Conservation (phyloP, 2,888 invertebrate genomes). For the Chaetogeoica ovagalla region DNA sequence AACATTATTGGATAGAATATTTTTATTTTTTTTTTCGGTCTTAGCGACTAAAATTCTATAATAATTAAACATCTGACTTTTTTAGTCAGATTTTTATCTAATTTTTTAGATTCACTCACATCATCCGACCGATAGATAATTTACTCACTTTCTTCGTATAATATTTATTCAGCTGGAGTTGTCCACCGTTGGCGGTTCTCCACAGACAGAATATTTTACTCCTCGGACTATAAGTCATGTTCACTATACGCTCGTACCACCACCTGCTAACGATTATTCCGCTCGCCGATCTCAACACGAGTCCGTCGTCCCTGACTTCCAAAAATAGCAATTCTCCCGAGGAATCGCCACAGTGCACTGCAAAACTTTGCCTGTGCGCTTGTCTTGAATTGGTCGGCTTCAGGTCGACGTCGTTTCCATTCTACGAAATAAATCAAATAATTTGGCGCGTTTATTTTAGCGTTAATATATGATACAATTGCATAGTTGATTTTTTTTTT, state of each 20-base stretch:
- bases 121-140: no score
- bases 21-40: no score
- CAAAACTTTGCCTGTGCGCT: constrained; percentile 95
- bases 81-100: no score
- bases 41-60: no score
- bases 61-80: no score
- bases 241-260: constrained; percentile 99
- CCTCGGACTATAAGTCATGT: constrained; percentile 99
- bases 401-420: constrained; percentile 96
- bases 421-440: constrained; percentile 63
- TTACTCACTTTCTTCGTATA: constrained; percentile 92
- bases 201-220: constrained; percentile 96
- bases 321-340: constrained; percentile 84
- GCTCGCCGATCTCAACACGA: constrained; percentile 73
- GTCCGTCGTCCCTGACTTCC: constrained; percentile 95
- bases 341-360: constrained; percentile 94
- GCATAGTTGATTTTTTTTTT: no score
- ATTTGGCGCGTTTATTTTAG: background rate
- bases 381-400: constrained; percentile 93
- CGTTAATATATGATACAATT: no score
- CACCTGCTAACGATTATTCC: constrained; percentile 91
- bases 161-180: constrained; percentile 95
- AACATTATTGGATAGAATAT: no score
- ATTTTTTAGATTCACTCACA: no score
- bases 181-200: constrained; percentile 87